Base-by-base conservation (phyloP, 2,888 invertebrate genomes). In the Sipha maydis region DNA sequence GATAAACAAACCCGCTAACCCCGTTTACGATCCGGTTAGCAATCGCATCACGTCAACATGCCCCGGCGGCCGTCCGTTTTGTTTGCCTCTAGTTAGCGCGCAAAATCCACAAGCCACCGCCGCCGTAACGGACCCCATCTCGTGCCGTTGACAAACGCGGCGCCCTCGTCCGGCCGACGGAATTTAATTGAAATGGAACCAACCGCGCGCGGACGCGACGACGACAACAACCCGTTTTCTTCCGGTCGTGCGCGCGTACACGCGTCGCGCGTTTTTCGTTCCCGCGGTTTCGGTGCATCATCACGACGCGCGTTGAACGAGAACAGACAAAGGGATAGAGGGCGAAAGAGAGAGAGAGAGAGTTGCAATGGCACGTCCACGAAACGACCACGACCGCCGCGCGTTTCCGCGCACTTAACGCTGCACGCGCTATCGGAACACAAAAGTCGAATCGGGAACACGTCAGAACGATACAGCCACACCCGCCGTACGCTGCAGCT, bases 11-110 rank as follows among this genome's bases (percentile, higher is more conserved):
- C 56, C 48, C 54, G 56, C 28, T 56, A 41, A 85, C 76, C 84
- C 77, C 54, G 76, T 77, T 85, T 85, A 75, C 48, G 71, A 78
- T 78, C 78, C 78, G 78, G 78, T 85, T 79, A 79, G 54, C 85
- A 85, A 71, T 85, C 85, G 78, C 85, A 67, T 85, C 85, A 85
- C 85, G 85, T 85, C 78, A 73, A 21, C 73, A 73, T 69, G 34
- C 31, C 73, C 31, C 17, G 73, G 69, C 56, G 41, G 9, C 48
- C 28, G 73, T 78, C 69, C 78, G 79, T 79, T 79, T 86, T 86
- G 79, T 86, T 86, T 86, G 85, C 78, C 85, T 48, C 85, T 79
- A 79, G 85, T 86, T 86, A 86, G 85, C 79, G 69, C 56, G 21
- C 77, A 71, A 85, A 79, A 69, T 78, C 77, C 79, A 54, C 85